Evolutionary conservation across 2,113 vertebrate species (phyloP), one percentile per base, ranked within the genome.

Genomic region (Colossoma macropomum): DNA sequence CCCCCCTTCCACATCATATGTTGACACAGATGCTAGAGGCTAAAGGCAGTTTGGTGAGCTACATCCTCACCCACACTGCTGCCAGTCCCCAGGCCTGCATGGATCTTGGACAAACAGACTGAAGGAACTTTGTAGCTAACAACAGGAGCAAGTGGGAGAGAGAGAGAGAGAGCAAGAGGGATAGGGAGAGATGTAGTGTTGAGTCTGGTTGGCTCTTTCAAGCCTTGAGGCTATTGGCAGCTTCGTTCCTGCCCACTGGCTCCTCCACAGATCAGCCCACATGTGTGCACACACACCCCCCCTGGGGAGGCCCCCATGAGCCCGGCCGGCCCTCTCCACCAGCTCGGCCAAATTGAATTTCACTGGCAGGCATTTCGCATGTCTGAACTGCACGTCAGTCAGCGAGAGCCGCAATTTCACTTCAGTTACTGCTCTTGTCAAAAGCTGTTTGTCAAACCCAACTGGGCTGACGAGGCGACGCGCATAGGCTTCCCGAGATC

Each of bases 311-410:
- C 23, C 25, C n/a, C 30, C 59, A 19, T 38, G 50, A 48, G 74
- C 32, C 28, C 0, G 32, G 25, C 38, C 75, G 19, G 34, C 50
- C 45, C 21, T 10, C 76, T 79, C 28, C 52, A 69, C 65, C 69
- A 66, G 56, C 80, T 70, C 23, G 60, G 72, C 15, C 68, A 86
- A 79, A 79, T 48, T 69, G 69, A 86, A 79, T 82, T 75, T 79
- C 48, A 63, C 79, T 75, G 69, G 25, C 69, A 78, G 52, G 50
- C 48, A 38, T 79, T 38, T 82, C 50, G n/a, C 54, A 71, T 72
- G 75, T 72, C 25, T 71, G 52, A 72, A 72, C 41, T 32, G n/a
- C 50, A 12, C 28, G 41, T 25, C 78, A 71, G 28, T 81, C 78
- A 41, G 59, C 15, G 23, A n/a, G 71, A n/a, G 50, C 34, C 69